Evolutionary conservation across 2,797 vertebrate species (phyloP).

Genomic region (Parambassis ranga): DNA sequence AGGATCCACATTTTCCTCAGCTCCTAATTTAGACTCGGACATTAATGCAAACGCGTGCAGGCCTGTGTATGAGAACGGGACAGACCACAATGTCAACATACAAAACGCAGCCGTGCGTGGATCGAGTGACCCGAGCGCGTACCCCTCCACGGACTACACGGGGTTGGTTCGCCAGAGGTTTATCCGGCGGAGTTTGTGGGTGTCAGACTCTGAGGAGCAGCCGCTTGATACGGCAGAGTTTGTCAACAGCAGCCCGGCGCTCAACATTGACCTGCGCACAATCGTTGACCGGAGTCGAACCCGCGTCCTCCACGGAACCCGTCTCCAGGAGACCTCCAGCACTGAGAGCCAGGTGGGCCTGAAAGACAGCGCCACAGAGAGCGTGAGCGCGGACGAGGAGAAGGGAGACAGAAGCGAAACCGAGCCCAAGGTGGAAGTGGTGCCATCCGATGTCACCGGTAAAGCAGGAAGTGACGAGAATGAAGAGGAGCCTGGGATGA

Average conservation of each 20-base stretch:
- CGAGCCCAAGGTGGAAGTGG: constrained; percentile 59
- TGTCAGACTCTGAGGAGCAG: constrained; percentile 91
- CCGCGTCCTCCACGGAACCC: constrained; percentile 61
- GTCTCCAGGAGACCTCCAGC: constrained; percentile 53
- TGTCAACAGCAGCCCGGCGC: constrained; percentile 77
- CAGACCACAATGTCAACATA: constrained; percentile 75
- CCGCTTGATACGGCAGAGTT: constrained; percentile 82
- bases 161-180: constrained; percentile 88
- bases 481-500: constrained; percentile 95
- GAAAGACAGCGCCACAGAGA: constrained; percentile 65
- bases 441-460: constrained; percentile 70
- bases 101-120: constrained; percentile 74
- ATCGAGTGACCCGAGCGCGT: constrained; percentile 78
- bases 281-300: constrained; percentile 79
- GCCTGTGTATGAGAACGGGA: constrained; percentile 75
- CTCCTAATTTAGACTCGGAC: constrained; percentile 73
- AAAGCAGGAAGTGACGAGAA: constrained; percentile 86
- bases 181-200: constrained; percentile 89
- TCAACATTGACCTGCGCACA: constrained; percentile 79
- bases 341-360: constrained; percentile 63
- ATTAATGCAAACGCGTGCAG: constrained; percentile 66
- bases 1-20: constrained; percentile 73
- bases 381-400: constrained; percentile 42
- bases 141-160: constrained; percentile 78
- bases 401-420: constrained; percentile 63